Evolutionary conservation across 2,888 invertebrate species (phyloP).

Genomic region (Seira ritae): DNA sequence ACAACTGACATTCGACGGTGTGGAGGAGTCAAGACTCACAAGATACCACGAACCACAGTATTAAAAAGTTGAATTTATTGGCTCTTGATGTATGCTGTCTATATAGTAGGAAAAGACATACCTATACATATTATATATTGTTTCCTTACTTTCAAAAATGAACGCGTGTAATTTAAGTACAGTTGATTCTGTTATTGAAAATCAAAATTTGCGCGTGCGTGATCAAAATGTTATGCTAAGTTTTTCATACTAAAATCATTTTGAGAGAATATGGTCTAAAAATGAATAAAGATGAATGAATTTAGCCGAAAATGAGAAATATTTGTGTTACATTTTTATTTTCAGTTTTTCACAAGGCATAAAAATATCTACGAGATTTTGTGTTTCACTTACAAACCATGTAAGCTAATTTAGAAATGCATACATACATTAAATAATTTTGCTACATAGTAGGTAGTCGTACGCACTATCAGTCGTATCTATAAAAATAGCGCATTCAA

Average conservation of each 20-base stretch:
- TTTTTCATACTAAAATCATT: constrained; percentile 44
- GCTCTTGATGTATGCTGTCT: constrained; percentile 43
- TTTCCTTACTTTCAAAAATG: constrained; percentile 39
- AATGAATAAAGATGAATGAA: constrained; percentile 35
- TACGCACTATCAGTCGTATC: too few species aligned
- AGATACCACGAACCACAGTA: constrained; percentile 55
- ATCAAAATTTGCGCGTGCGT: constrained; percentile 42
- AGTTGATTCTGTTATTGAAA: constrained; percentile 47
- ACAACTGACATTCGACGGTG: constrained; percentile 19
- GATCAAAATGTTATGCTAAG: constrained; percentile 19
- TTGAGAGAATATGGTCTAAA: constrained; percentile 25
- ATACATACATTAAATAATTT: too few species aligned
- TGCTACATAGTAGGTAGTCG: too few species aligned
- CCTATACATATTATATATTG: constrained; percentile 14
- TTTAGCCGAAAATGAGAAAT: too few species aligned
- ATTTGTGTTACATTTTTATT: too few species aligned
- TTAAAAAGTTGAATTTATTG: constrained; percentile 39
- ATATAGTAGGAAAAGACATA: too few species aligned
- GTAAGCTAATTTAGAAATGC: too few species aligned
- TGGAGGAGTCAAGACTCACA: constrained; percentile 21
- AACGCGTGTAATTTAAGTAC: constrained; percentile 55
- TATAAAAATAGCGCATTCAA: too few species aligned
- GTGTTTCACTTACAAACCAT: background rate
- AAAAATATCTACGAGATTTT: constrained; percentile 20
- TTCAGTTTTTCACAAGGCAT: too few species aligned